A percentile compares a stretch with the other conserved stretches of the same genome.
Conservation (phyloP, 2,888 invertebrate species). For the Muschampia plurimacula region DNA sequence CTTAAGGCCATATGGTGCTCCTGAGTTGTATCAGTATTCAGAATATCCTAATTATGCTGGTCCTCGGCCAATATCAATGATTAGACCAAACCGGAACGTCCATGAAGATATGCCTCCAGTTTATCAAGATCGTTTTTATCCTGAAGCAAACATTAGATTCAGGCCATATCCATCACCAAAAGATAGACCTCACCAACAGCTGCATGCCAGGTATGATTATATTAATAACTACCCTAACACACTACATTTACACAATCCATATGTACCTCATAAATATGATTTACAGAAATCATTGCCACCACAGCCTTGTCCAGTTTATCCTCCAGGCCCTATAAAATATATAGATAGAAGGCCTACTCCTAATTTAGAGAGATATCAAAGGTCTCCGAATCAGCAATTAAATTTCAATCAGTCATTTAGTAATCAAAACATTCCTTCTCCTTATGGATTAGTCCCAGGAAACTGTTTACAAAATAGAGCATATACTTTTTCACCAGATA, state of each 20-base stretch:
- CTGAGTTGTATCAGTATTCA: conserved; percentile 72
- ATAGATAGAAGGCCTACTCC: conserved; percentile 70
- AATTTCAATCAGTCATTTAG: conserved; percentile 66
- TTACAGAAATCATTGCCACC: conserved; percentile 66
- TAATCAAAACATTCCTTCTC: conserved; percentile 69
- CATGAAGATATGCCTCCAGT: conserved; percentile 68
- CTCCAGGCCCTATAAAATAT: conserved; percentile 69
- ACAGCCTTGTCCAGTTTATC: conserved; percentile 68
- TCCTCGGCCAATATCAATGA: conserved; percentile 63
- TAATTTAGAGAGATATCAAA: conserved; percentile 70
- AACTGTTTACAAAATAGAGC: conserved; percentile 70
- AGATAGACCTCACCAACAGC: conserved; percentile 72
- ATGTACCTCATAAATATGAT: conserved; percentile 72
- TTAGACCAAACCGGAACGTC: conserved; percentile 62
- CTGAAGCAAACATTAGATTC: conserved; percentile 70
- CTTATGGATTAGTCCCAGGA: conserved; percentile 66
- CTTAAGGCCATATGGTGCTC: conserved; percentile 64
- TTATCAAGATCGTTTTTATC: conserved; percentile 69
- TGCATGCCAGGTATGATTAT: conserved; percentile 80
- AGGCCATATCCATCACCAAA: conserved; percentile 77
- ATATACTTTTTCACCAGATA: conserved; percentile 66
- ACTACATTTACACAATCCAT: conserved; percentile 68
- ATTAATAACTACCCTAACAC: conserved; percentile 71
- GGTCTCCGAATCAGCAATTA: conserved; percentile 61
- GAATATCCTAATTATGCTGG: conserved; percentile 71